A percentile compares a stretch with the other conserved stretches of the same genome.
These are phyloP conservation scores for Phrixothrix hirtus DNA, from an alignment of 2,888 invertebrate genomes.

Conservation along the genomic window DNA sequence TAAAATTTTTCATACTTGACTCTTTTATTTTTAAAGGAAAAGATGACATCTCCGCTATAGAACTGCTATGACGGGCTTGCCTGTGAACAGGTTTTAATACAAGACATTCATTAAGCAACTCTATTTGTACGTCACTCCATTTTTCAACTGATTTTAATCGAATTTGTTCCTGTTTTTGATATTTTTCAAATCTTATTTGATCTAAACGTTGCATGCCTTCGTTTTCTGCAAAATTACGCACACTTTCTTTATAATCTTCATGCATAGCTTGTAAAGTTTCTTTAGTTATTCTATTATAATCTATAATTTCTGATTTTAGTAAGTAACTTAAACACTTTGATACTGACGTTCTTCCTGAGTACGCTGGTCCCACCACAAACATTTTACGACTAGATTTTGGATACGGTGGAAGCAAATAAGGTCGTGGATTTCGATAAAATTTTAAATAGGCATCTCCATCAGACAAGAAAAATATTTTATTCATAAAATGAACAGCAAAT, in stretches of 20 bases:
- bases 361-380: conserved; percentile 64
- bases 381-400: conserved; percentile 65
- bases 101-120: no score
- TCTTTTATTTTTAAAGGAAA: no score
- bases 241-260: conserved; percentile 37
- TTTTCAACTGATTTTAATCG: conserved; percentile 48
- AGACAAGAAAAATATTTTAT: conserved; percentile 64
- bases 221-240: conserved; percentile 35
- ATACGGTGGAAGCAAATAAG: conserved; percentile 62
- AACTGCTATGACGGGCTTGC: no score
- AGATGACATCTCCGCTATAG: no score
- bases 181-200: conserved; percentile 43
- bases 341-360: conserved; percentile 64
- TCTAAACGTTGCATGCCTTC: conserved; percentile 38
- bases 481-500: conserved; percentile 63
- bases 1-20: no score
- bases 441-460: conserved; percentile 58
- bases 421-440: conserved; percentile 66
- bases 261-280: conserved; percentile 36
- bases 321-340: conserved; percentile 61
- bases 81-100: no score
- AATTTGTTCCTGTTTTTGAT: conserved; percentile 54
- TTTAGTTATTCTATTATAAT: conserved; percentile 46
- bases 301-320: conserved; percentile 58
- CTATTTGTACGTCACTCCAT: no score